Base-by-base conservation (phyloP, 2,113 vertebrate genomes). In the Malurus cyaneus region DNA sequence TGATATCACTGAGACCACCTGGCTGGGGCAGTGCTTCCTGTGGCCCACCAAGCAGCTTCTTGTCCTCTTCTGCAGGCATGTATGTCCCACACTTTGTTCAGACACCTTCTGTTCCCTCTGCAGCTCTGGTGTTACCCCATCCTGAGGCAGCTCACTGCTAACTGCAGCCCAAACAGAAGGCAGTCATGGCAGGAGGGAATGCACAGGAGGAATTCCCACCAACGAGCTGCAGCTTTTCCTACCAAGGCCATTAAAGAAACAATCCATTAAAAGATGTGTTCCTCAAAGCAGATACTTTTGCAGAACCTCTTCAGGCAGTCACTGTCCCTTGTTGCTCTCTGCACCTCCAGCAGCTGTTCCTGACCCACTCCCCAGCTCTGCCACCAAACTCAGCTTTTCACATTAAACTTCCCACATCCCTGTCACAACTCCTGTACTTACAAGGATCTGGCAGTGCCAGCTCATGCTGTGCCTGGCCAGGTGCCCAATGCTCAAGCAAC, bases 21-120 rank as follows among this genome's bases (percentile, higher is more conserved):
- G 14, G 29, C 42, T 46, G 19, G 26, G 20, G 12, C 31, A 64
- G 46, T 1, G 14, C 2, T 67, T 69, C 17, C 39, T 49, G 5
- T 12, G 16, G 10, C 36, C 80, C 66, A 56, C 8, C 49, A 53
- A 53, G 34, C 18, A 74, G 19, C 26, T 76, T 47, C 20, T 56
- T 66, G 8, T 9, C 8, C 39, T 79, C 34, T 39, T 0, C 60
- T 29, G 20, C 34, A 26, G 4, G 0, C 15, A 12, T 0, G 1
- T 1, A 2, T 21, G 34, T 61, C 49, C 61, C 31, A 16, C 0
- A 0, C 3, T 73, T 56, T 24, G 8, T 9, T 52, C 44, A 60
- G 41, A 57, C 8, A 2, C 1, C 6, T 46, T 17, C 39, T 42
- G 7, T 8, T 32, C 49, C 31, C 32, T 50, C 61, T 54, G 23